Conservation (phyloP, 2,113 vertebrate genomes). For the Turdus rufiventris region DNA sequence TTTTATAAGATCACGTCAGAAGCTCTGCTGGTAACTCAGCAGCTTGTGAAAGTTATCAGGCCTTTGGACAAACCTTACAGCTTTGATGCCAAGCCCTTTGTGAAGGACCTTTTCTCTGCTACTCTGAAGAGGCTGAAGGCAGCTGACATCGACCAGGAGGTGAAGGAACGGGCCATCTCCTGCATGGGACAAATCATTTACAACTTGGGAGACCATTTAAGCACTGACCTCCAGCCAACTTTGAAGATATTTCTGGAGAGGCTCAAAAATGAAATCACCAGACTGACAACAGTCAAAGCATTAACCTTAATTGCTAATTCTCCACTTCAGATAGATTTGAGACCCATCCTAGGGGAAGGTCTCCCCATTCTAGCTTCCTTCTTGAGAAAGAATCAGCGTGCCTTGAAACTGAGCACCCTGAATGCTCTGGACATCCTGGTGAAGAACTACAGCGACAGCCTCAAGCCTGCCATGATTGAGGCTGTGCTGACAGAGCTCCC, state of each 20-base stretch:
- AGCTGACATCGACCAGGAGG: slow-evolving; percentile 93
- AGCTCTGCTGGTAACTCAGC: slow-evolving; percentile 86
- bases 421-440: slow-evolving; percentile 82
- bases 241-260: slow-evolving; percentile 88
- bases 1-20: slow-evolving; percentile 92
- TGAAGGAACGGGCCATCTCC: slow-evolving; percentile 92
- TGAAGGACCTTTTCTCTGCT: slow-evolving; percentile 78
- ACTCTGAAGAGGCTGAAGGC: slow-evolving; percentile 86
- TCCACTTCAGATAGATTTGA: slow-evolving; percentile 80
- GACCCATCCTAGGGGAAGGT: slow-evolving; percentile 79
- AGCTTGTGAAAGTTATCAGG: slow-evolving; percentile 83
- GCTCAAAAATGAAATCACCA: slow-evolving; percentile 91
- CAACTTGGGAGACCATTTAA: slow-evolving; percentile 84
- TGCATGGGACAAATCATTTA: slow-evolving; percentile 87
- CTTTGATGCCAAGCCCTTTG: slow-evolving; percentile 80
- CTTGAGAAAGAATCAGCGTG: slow-evolving; percentile 89
- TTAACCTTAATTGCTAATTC: slow-evolving; percentile 81
- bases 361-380: slow-evolving; percentile 87
- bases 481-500: slow-evolving; percentile 84
- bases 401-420: slow-evolving; percentile 83
- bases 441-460: slow-evolving; percentile 79
- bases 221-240: slow-evolving; percentile 78
- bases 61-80: slow-evolving; percentile 70
- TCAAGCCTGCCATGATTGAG: slow-evolving; percentile 78
- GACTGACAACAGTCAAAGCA: slow-evolving; percentile 84